phyloP scores from a whole-genome alignment of 2,888 invertebrate species.

The Sesia bembeciformis region DNA sequence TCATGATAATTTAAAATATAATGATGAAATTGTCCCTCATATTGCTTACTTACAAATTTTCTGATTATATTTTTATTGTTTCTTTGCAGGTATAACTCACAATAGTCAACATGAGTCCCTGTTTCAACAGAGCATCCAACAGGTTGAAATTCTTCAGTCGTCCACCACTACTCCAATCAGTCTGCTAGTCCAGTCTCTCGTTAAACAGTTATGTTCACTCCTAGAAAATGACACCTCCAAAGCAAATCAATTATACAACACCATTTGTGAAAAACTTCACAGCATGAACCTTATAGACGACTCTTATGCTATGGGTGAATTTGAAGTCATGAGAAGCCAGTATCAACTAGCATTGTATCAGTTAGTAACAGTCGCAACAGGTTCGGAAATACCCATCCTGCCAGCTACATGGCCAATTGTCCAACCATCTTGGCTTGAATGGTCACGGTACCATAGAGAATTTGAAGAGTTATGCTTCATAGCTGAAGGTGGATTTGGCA shows the following conservation, averaged over 20 bases:
- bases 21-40: too few species aligned
- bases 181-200: constrained; percentile 80
- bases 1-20: too few species aligned
- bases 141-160: constrained; percentile 50
- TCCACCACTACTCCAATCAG: constrained; percentile 76
- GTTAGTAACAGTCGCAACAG: constrained; percentile 75
- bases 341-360: constrained; percentile 80
- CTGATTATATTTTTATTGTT: not conserved
- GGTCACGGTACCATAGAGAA: constrained; percentile 80
- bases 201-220: constrained; percentile 79
- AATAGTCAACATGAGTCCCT: constrained; percentile 44
- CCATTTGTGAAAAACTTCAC: constrained; percentile 79
- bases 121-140: constrained; percentile 45
- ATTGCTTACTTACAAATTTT: too few species aligned
- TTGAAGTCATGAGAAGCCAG: constrained; percentile 79
- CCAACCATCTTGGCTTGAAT: constrained; percentile 65
- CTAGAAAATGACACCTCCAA: constrained; percentile 75
- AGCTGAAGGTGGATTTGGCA: constrained; percentile 84
- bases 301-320: constrained; percentile 80
- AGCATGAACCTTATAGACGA: constrained; percentile 81
- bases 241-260: constrained; percentile 77
- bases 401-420: constrained; percentile 69
- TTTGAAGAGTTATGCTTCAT: constrained; percentile 81
- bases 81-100: constrained; percentile 42
- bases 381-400: constrained; percentile 63